Evolutionary conservation across 2,113 vertebrate genomes (phyloP).

Genomic region (Cyrtonyx montezumae): DNA sequence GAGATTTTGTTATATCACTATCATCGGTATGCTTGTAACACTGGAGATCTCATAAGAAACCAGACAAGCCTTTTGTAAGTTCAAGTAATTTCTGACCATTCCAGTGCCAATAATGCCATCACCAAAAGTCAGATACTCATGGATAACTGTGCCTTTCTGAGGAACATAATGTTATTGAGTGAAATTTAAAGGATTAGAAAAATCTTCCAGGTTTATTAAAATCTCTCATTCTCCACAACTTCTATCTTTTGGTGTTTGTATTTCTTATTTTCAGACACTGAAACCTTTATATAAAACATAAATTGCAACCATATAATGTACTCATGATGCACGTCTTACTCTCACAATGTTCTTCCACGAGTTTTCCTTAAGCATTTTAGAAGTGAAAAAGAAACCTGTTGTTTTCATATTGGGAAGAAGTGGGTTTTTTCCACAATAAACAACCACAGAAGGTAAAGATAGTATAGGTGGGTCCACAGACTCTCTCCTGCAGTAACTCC

Average conservation of each 20-base stretch:
- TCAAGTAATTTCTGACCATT: background rate
- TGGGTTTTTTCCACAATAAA: background rate
- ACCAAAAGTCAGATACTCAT: background rate
- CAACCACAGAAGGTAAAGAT: background rate
- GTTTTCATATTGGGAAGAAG: background rate
- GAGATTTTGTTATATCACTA: background rate
- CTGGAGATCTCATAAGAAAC: background rate
- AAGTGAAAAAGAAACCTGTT: background rate
- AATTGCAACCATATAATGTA: background rate
- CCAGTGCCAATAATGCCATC: background rate
- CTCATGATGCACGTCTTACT: fast-evolving
- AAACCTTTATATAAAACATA: background rate
- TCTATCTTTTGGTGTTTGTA: background rate
- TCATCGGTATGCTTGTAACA: background rate
- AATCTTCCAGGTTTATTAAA: background rate
- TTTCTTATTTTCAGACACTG: background rate
- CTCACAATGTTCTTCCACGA: background rate
- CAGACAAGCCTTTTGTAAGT: background rate
- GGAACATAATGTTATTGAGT: background rate
- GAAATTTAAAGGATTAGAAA: background rate
- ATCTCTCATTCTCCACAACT: background rate
- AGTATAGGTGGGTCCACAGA: background rate
- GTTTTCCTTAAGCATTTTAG: background rate
- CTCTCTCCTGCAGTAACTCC: background rate
- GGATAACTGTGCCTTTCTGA: background rate